Evolutionary conservation across 2,113 vertebrate genomes (phyloP).

Genomic region (Anguilla japonica): DNA sequence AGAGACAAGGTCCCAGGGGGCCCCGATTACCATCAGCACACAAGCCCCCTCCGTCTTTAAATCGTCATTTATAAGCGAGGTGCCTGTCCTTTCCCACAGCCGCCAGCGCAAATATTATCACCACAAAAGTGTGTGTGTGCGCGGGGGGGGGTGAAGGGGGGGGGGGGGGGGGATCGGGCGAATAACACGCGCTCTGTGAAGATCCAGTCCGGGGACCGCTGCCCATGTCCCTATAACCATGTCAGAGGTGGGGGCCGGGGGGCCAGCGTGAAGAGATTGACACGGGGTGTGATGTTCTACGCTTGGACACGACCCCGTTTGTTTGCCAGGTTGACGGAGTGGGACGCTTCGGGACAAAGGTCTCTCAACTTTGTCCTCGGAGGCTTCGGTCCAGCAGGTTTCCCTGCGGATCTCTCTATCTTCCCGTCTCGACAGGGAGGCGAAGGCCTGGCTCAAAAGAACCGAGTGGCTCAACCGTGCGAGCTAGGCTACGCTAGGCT

Average conservation of each 20-base stretch:
- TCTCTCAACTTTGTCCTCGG: neutral
- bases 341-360: neutral
- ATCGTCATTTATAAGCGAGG: neutral
- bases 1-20: slow-evolving; percentile 4
- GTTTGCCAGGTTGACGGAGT: slow-evolving; percentile 3
- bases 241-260: neutral
- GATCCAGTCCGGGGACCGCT: neutral
- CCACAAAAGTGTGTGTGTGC: neutral
- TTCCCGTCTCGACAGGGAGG: neutral
- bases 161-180: neutral
- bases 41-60: slow-evolving; percentile 15
- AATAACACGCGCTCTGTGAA: neutral
- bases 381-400: neutral
- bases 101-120: neutral
- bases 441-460: neutral
- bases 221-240: neutral
- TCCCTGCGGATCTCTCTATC: neutral
- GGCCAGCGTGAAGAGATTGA: neutral
- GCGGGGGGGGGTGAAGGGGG: too few species aligned
- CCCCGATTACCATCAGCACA: slow-evolving; percentile 7
- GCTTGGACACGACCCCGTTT: neutral
- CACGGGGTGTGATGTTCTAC: neutral
- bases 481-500: too few species aligned
- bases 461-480: neutral
- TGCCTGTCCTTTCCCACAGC: neutral